These are phyloP conservation scores for Himalopsyche kuldschensis DNA, from an alignment of 2,888 invertebrate species.

Conservation along the genomic window DNA sequence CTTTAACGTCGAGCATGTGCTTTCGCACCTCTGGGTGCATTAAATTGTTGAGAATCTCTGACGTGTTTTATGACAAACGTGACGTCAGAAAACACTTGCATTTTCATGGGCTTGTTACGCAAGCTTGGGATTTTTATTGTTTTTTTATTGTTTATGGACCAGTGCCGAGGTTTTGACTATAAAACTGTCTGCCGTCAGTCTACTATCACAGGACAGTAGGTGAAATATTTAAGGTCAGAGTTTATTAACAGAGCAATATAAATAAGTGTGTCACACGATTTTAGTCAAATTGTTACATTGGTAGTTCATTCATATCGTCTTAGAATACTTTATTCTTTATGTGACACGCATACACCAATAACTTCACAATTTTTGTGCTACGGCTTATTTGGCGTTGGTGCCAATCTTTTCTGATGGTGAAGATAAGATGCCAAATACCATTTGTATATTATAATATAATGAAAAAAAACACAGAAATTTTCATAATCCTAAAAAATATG, in stretches of 20 bases:
- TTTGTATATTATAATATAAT: no score
- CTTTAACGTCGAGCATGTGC: slow-evolving; percentile 20
- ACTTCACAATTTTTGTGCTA: no score
- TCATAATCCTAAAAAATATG: no score
- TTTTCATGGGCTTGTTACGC: slow-evolving; percentile 38
- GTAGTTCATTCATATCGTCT: no score
- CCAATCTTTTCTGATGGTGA: no score
- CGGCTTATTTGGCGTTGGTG: no score
- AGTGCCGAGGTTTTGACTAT: slow-evolving; percentile 36
- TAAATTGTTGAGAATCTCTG: slow-evolving; percentile 16
- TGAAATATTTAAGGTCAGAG: background rate
- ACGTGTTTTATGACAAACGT: slow-evolving; percentile 29
- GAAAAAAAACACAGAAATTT: no score
- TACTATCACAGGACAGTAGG: slow-evolving; percentile 25
- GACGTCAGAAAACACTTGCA: slow-evolving; percentile 39
- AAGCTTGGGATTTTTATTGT: slow-evolving; percentile 35
- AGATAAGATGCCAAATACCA: no score
- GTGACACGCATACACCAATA: no score
- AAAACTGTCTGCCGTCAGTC: slow-evolving; percentile 38
- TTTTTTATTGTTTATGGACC: slow-evolving; percentile 39
- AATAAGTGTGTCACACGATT: background rate
- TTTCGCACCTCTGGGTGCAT: slow-evolving; percentile 27
- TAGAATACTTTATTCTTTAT: no score
- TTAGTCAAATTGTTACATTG: background rate
- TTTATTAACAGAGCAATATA: background rate